Evolutionary conservation across 2,113 vertebrate species (phyloP).

Genomic region (Paradoxurus hermaphroditus): DNA sequence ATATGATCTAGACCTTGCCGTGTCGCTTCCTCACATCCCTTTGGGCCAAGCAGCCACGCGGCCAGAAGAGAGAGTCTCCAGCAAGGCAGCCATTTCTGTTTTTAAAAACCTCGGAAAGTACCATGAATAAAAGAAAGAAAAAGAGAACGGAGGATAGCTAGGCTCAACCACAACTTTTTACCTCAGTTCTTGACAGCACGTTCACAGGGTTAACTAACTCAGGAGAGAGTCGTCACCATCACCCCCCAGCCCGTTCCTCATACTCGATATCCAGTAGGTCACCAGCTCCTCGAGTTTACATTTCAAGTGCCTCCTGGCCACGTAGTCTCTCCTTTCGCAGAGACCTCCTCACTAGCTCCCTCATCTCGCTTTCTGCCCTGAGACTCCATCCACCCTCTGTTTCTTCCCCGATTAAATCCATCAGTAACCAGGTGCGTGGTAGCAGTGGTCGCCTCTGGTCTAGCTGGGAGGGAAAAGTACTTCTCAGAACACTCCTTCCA

Average conservation of each 20-base stretch:
- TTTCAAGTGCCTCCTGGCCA: background rate
- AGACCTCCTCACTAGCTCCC: background rate
- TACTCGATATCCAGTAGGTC: background rate
- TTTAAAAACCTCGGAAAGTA: background rate
- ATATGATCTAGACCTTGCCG: background rate
- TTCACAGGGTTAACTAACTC: background rate
- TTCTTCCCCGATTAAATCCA: background rate
- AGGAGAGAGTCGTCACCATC: background rate
- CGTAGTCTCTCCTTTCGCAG: background rate
- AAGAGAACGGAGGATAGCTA: background rate
- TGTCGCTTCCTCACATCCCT: background rate
- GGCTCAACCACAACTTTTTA: background rate
- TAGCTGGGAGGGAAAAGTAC: background rate
- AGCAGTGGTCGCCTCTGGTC: background rate
- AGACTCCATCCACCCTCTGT: background rate
- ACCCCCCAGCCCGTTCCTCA: too few relatives aligned
- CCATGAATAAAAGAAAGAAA: background rate
- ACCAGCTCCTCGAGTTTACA: background rate
- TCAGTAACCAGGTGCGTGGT: too few relatives aligned
- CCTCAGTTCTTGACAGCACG: background rate
- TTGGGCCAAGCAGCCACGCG: background rate
- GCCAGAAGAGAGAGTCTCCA: background rate
- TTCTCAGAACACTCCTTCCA: background rate
- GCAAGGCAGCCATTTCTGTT: background rate
- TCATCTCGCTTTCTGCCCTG: background rate